Base-by-base conservation (phyloP, 1,140 invertebrate species). In the Magallana angulata region DNA sequence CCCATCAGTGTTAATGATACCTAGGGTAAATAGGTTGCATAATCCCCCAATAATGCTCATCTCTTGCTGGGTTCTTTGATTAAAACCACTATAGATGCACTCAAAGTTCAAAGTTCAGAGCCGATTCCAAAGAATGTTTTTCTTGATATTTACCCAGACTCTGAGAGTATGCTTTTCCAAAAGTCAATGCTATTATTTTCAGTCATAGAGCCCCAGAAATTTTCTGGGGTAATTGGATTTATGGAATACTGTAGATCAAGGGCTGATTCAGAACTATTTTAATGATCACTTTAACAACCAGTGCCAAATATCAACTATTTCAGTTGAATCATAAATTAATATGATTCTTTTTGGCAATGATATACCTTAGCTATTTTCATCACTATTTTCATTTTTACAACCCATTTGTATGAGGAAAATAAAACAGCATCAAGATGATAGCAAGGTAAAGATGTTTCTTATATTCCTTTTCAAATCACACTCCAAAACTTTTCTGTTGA, bases 161-260 rank as follows among this genome's bases (percentile, higher is more conserved):
- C 60, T n/a, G 36, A 76, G 36, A 48, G 24, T 76, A 76, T 24
- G 24, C 68, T 36, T 76, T 76, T 76, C 68, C 68, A 76, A 76
- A 30, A 76, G 18, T 76, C 68, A 76, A 76, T 76, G 68, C 68
- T 30, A 30, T 76, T 76, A 76, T 76, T 76, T 76, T 76, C 36
- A 76, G 68, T 76, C 48, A 18, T 30, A 76, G 68, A 76, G 68
- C 68, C 24, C 24, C 68, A 2, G 36, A 76, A 76, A 30, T 76
- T 76, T 30, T 30, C 68, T 76, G 9, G 68, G 3, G 24, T 76
- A 76, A 76, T 76, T 76, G 68, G 24, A 76, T 30, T 76, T 30
- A 76, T 76, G 18, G 24, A 24, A 24, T 18, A 24, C 0, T 12
- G 24, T 30, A 76, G 36, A 11, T 12, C 68, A 76, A 36, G 24